A percentile compares a stretch with the other conserved stretches of the same genome.
These are phyloP conservation scores for Hylaeus volcanicus DNA, from an alignment of 1,140 invertebrate species.

Conservation along the genomic window DNA sequence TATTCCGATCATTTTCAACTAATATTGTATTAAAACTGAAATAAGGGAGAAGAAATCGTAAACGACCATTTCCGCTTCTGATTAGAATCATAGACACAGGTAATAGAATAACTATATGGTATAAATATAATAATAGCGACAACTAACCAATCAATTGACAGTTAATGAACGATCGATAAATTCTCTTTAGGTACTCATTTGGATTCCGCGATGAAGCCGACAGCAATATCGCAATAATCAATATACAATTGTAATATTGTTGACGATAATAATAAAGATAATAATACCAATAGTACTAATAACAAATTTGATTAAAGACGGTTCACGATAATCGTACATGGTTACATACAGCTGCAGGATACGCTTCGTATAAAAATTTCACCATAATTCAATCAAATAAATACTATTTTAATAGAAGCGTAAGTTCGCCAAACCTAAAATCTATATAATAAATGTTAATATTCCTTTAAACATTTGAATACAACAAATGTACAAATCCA, in stretches of 20 bases:
- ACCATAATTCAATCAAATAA: slow-evolving; percentile 1
- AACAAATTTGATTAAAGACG: slow-evolving; percentile 63
- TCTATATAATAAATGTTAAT: background rate
- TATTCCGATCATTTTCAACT: slow-evolving; percentile 33
- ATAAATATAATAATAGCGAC: slow-evolving; percentile 65
- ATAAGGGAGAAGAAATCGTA: background rate
- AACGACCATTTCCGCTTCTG: slow-evolving; percentile 2
- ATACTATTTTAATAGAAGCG: slow-evolving; percentile 14
- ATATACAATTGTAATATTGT: slow-evolving; percentile 60
- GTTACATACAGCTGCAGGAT: slow-evolving; percentile 50
- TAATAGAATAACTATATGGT: slow-evolving; percentile 62
- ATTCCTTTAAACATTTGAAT: background rate
- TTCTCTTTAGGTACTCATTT: slow-evolving; percentile 57
- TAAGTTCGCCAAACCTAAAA: background rate
- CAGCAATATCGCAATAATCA: slow-evolving; percentile 58
- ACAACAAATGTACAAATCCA: background rate
- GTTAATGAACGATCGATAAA: slow-evolving; percentile 62
- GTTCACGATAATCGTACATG: slow-evolving; percentile 35
- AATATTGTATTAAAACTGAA: background rate
- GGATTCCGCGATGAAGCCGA: slow-evolving; percentile 41
- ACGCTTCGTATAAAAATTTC: slow-evolving; percentile 16
- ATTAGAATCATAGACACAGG: slow-evolving; percentile 60
- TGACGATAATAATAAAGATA: slow-evolving; percentile 44
- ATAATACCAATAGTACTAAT: slow-evolving; percentile 44
- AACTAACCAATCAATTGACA: slow-evolving; percentile 62